These are phyloP conservation scores for Columbina picui DNA, from an alignment of 2,113 vertebrate species.

Conservation along the genomic window DNA sequence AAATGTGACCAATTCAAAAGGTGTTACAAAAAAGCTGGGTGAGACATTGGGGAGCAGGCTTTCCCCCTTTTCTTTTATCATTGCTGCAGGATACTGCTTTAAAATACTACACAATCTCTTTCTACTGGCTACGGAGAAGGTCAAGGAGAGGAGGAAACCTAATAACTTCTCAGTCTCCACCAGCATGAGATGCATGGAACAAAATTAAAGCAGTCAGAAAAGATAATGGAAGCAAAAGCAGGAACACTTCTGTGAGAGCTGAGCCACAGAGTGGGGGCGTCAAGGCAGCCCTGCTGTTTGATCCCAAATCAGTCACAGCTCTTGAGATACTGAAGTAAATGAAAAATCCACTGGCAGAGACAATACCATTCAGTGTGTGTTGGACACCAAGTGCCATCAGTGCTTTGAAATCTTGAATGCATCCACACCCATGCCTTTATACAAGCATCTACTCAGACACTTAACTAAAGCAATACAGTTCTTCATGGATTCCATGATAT, in stretches of 20 bases:
- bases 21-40: background rate
- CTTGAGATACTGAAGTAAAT: background rate
- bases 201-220: background rate
- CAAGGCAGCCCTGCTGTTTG: background rate
- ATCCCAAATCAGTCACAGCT: background rate
- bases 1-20: background rate
- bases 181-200: background rate
- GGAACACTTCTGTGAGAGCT: background rate
- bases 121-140: background rate
- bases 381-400: background rate
- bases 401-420: background rate
- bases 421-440: background rate
- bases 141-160: background rate
- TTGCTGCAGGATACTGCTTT: background rate
- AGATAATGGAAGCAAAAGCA: background rate
- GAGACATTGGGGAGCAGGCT: background rate
- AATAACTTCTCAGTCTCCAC: background rate
- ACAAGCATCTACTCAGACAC: fast-evolving
- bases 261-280: background rate
- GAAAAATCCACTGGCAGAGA: background rate
- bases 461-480: background rate
- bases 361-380: background rate
- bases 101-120: background rate
- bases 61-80: background rate
- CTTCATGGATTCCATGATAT: background rate